A percentile compares a stretch with the other conserved stretches of the same genome.
Conservation (phyloP, 2,888 invertebrate genomes). For the Eupithecia centaureata region DNA sequence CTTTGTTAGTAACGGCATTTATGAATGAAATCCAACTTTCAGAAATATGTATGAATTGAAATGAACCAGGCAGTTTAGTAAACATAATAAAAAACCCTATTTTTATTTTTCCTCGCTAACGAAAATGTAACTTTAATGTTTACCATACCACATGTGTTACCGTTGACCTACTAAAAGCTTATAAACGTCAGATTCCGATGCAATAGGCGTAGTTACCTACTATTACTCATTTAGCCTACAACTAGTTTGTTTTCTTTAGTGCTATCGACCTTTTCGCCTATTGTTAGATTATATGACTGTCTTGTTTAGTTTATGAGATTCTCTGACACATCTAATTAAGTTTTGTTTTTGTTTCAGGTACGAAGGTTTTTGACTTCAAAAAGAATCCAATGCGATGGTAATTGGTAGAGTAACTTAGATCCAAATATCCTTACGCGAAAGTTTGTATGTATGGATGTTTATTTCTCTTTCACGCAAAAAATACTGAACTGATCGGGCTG, state of each 20-base stretch:
- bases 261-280: conserved; percentile 42
- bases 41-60: background rate
- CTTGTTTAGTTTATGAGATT: background rate
- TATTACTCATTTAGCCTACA: conserved; percentile 50
- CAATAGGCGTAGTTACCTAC: conserved; percentile 28
- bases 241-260: conserved; percentile 44
- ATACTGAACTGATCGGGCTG: too few species aligned
- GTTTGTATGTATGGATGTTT: too few species aligned
- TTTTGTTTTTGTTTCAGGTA: background rate
- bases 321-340: background rate
- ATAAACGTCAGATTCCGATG: conserved; percentile 32
- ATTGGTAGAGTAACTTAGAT: too few species aligned
- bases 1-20: too few species aligned
- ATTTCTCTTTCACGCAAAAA: too few species aligned
- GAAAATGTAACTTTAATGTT: conserved; percentile 26
- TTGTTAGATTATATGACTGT: conserved; percentile 8
- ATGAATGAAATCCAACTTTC: too few species aligned
- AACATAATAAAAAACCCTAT: too few species aligned
- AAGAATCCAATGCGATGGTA: too few species aligned
- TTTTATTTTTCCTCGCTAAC: conserved; percentile 27
- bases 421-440: too few species aligned
- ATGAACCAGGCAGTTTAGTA: background rate
- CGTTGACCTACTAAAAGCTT: conserved; percentile 37
- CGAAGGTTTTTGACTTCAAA: background rate
- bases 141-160: conserved; percentile 31